Conservation (phyloP, 35 echinoderm and acorn worm genomes). For the Hemicentrotus pulcherrimus region DNA sequence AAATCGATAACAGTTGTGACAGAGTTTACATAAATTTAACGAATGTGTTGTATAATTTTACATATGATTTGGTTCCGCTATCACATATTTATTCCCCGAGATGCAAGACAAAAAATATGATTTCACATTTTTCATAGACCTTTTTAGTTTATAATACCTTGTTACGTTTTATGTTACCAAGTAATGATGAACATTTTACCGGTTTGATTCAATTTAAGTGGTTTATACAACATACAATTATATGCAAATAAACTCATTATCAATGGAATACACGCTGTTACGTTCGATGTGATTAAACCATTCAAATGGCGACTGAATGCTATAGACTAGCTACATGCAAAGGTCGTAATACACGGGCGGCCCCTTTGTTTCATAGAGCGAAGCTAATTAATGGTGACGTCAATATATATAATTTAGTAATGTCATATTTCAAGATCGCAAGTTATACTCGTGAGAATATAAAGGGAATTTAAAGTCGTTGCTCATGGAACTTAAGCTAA, state of each 20-base stretch:
- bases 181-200: too few relatives aligned
- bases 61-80: too few relatives aligned
- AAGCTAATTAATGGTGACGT: background rate
- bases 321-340: background rate
- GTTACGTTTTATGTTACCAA: background rate
- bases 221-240: too few relatives aligned
- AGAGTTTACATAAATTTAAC: too few relatives aligned
- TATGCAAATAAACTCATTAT: background rate
- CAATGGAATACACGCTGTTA: background rate
- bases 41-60: too few relatives aligned
- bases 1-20: too few relatives aligned
- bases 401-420: background rate
- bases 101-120: too few relatives aligned
- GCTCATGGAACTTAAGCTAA: background rate
- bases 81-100: too few relatives aligned
- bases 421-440: background rate
- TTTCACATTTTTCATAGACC: background rate
- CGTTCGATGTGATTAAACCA: background rate
- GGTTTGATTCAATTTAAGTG: too few relatives aligned
- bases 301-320: background rate
- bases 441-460: background rate
- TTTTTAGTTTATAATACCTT: background rate
- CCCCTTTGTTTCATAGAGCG: background rate
- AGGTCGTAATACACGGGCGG: background rate
- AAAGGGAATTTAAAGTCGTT: background rate